These are phyloP conservation scores for Gymnoscopelus microlampas DNA, from an alignment of 2,797 vertebrate genomes.

Conservation along the genomic window DNA sequence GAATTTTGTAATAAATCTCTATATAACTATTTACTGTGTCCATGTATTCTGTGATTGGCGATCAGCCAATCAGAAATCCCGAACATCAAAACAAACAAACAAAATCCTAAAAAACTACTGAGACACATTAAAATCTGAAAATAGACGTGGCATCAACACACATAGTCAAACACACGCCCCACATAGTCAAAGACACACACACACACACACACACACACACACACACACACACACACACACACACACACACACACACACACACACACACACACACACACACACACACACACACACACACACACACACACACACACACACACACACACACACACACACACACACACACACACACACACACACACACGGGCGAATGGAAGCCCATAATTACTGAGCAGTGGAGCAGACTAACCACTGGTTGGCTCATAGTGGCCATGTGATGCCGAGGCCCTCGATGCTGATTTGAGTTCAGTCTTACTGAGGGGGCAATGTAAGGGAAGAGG, in stretches of 20 bases:
- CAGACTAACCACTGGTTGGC: constrained; percentile 60
- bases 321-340: neutral
- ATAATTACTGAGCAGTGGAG: constrained; percentile 68
- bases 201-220: neutral
- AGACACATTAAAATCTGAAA: constrained; percentile 21
- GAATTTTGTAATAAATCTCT: too few relatives aligned
- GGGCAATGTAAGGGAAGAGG: neutral
- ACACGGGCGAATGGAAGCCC: constrained; percentile 46
- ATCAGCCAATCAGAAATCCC: constrained; percentile 24
- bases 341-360: neutral
- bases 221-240: neutral
- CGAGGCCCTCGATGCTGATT: constrained; percentile 31
- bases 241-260: neutral
- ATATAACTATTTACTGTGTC: neutral
- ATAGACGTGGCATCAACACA: constrained; percentile 45
- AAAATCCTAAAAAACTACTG: constrained; percentile 4
- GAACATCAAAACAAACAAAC: neutral
- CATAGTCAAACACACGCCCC: constrained; percentile 15
- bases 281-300: neutral
- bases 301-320: neutral
- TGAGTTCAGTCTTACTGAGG: accelerated
- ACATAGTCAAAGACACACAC: neutral
- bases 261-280: neutral
- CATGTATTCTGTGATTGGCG: neutral
- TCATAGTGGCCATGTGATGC: constrained; percentile 52